These are phyloP conservation scores for Caradrina clavipalpis DNA, from an alignment of 2,888 invertebrate genomes.

Conservation along the genomic window DNA sequence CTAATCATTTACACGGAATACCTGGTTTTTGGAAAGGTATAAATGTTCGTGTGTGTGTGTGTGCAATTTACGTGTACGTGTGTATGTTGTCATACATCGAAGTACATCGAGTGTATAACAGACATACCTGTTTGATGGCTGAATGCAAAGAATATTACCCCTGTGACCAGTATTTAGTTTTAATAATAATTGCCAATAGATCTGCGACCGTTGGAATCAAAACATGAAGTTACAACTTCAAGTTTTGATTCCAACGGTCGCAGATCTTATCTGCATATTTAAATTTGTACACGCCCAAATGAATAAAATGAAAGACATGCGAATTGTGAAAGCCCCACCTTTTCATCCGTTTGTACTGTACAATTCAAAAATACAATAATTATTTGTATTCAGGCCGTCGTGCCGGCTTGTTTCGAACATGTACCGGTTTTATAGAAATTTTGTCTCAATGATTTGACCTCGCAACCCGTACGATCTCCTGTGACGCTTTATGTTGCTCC, in stretches of 20 bases:
- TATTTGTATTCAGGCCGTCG: constrained; percentile 13
- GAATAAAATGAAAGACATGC: not conserved
- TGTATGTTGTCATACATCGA: not conserved
- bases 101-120: not conserved
- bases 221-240: no score
- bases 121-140: no score
- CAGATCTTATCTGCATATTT: not conserved
- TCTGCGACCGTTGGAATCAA: no score
- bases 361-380: constrained; percentile 6
- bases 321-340: not conserved
- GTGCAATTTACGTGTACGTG: not conserved
- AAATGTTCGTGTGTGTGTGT: not conserved
- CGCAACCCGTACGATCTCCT: constrained; percentile 4
- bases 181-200: constrained; percentile 3
- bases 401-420: not conserved
- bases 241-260: not conserved
- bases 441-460: constrained; percentile 8
- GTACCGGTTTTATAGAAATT: constrained; percentile 20
- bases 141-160: not conserved
- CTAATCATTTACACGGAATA: not conserved
- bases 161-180: not conserved
- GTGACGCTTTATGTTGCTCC: constrained; percentile 11
- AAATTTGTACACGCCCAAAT: constrained; percentile 5
- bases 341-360: constrained; percentile 5
- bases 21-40: not conserved